Evolutionary conservation across 2,888 invertebrate genomes (phyloP), one percentile per base, ranked within the genome.

Genomic region (Chamaedrilus cognettii): DNA sequence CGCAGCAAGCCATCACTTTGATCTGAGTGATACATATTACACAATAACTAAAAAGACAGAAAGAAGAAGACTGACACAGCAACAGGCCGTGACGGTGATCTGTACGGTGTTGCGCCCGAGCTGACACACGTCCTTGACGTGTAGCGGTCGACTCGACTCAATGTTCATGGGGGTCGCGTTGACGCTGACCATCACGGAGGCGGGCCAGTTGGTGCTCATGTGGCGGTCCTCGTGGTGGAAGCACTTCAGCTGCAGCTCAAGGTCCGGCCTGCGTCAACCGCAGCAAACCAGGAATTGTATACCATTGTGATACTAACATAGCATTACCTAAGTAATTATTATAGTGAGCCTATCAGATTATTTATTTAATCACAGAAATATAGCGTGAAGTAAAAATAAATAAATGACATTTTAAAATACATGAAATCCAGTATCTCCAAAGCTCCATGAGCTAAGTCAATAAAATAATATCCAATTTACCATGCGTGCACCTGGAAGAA

Each of bases 191-290:
- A 59, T 68, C 34, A 68, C 64, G 55, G 68, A 59, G n/a, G 68
- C 59, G 5, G 68, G 68, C 68, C 68, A 68, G 60, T 68, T 68
- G 52, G 68, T 68, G 23, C 35, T 68, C 68, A 68, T 68, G 35
- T 42, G 49, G 11, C 64, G 51, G 60, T 68, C 68, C 56, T 68
- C 68, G 61, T 68, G 66, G 64, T 68, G 68, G 32, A 65, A 68
- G 56, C 68, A 68, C 51, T 68, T 68, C 60, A 68, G 31, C 49
- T 68, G 68, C 35, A 68, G 42, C 33, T 68, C 68, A 23, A 68
- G 49, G 49, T 68, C 68, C 1, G 68, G 60, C 58, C 68, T 68
- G 42, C 34, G 15, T n/a, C n/a, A n/a, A n/a, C n/a, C n/a, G n/a
- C n/a, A n/a, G n/a, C n/a, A n/a, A n/a, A n/a, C n/a, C n/a, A n/a